Evolutionary conservation across 2,888 invertebrate genomes (phyloP), one percentile per base, ranked within the genome.

Genomic region (Thymelicus sylvestris): DNA sequence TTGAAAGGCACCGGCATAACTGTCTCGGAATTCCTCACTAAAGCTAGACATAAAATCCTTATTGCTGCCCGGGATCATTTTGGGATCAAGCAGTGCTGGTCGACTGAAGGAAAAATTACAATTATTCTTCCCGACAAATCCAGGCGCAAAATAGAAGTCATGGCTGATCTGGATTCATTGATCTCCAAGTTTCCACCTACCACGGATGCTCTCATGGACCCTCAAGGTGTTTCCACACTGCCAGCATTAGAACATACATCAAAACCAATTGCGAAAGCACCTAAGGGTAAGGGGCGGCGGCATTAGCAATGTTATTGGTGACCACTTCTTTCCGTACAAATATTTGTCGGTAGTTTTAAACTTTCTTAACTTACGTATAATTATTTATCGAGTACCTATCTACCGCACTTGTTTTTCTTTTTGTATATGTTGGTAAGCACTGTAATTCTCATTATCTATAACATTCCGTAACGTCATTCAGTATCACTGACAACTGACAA

Each of bases 111-210:
- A 2, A 57, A 57, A 31, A 57, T 57, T 31, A 31, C 31, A 6
- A 57, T 57, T 31, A 57, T 57, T 2, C 38, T 57, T 13, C 57
- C 57, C 13, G 57, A 57, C 57, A 57, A 57, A 57, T 31, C 57
- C 12, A 57, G 57, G 10, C 31, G 57, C 31, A 57, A 57, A 31
- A 57, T 57, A 13, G 57, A 57, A 57, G 10, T 12, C 57, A 57
- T 57, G 31, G 57, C 3, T 57, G 57, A 57, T 12, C 31, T 57
- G 5, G 0, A 57, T 12, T 57, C 31, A 24, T 8, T 57, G 3
- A 31, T 31, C 31, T 57, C 31, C 5, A 24, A 12, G 31, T 57
- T 57, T 31, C 57, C 57, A 4, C 31, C 57, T 38, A 31, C 19
- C 19, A 19, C 19, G 0, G 19, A 19, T 19, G 19, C 19, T 19